Conservation (phyloP, 2,888 invertebrate genomes). For the Nemoura dubitans region DNA sequence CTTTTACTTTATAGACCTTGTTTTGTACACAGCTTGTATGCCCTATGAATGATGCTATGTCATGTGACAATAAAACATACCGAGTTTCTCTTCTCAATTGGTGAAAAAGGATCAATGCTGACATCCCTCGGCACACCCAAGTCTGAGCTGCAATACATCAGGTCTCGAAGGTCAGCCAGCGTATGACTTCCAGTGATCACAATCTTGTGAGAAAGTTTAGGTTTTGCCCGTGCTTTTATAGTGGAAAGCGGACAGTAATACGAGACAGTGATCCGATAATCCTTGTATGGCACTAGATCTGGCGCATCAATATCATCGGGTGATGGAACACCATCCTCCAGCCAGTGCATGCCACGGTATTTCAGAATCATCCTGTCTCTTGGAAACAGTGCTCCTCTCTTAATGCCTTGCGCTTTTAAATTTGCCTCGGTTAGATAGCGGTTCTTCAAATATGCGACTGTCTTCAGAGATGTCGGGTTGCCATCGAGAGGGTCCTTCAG, state of each 20-base stretch:
- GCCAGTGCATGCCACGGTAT: slow-evolving; percentile 28
- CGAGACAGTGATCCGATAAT: neutral
- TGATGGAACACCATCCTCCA: neutral
- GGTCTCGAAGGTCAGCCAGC: slow-evolving; percentile 77
- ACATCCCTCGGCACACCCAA: slow-evolving; percentile 59
- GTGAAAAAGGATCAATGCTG: slow-evolving; percentile 57
- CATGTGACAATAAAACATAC: too few species aligned
- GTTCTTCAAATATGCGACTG: neutral
- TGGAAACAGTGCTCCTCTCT: neutral
- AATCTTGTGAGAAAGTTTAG: slow-evolving; percentile 62
- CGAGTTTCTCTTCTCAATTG: slow-evolving; percentile 53
- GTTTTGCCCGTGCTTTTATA: neutral
- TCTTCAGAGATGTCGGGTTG: neutral
- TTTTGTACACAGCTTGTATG: too few species aligned
- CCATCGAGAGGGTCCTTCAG: neutral
- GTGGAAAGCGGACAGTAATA: neutral
- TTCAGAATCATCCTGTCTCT: slow-evolving; percentile 14
- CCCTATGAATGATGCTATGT: too few species aligned
- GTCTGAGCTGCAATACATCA: slow-evolving; percentile 79
- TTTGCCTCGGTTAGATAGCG: neutral
- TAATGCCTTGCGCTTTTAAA: neutral
- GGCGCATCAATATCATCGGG: neutral
- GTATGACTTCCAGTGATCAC: slow-evolving; percentile 73
- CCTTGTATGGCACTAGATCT: neutral
- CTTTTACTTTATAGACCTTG: too few species aligned